Evolutionary conservation across 2,797 vertebrate species (phyloP), one percentile per base, ranked within the genome.

Genomic region (Masticophis lateralis): DNA sequence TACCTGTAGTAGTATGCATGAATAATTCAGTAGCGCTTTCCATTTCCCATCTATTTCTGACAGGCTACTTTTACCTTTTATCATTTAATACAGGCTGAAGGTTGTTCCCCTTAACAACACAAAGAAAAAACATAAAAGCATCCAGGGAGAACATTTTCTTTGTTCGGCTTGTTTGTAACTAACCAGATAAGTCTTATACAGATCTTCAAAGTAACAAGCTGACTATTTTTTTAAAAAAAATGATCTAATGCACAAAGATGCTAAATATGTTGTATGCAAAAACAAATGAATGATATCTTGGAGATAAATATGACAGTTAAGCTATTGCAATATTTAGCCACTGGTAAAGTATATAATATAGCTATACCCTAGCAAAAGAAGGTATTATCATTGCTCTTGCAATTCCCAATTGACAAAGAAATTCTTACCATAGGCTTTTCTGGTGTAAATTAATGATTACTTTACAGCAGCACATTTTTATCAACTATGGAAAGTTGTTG

Each of bases 81-180:
- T 95, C 92, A 88, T 90, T 94, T 88, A n/a, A 55, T 91, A 25
- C 32, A 43, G 74, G 37, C 27, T 92, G 92, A 20, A 28, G 28
- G 57, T n/a, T 56, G 69, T 93, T 16, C 56, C 87, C 91, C 43
- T 57, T 90, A 88, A 93, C 37, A 32, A 61, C 95, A 53, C 8
- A 93, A 22, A 0, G 2, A 0, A 32, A 69, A 61, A 55, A 47
- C 32, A 18, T 11, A 91, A 92, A 91, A 92, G 18, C 43, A 92
- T 89, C 8, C 27, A 89, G 32, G 91, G 95, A 32, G 5, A 12
- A 0, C 47, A 86, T 28, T 59, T 95, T 88, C 91, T 95, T 95
- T 94, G 63, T 93, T 95, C 94, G 94, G 11, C 95, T 90, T 96
- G 53, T 94, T 94, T 93, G 55, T 25, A 94, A 53, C 18, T 0